Base-by-base conservation (phyloP, 2,797 vertebrate species). In the Helostoma temminkii region DNA sequence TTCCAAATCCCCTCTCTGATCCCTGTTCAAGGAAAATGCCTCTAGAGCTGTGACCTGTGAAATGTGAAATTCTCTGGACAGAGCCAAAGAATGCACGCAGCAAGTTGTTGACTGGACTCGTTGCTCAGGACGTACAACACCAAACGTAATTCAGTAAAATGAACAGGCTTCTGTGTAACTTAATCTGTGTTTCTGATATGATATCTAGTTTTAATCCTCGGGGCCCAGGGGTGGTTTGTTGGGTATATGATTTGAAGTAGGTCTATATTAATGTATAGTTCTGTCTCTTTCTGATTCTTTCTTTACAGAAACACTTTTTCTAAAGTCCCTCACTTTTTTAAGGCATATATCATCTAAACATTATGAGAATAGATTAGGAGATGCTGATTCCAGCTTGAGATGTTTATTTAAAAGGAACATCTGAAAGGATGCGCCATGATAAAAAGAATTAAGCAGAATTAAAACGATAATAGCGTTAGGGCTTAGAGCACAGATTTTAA, bases 1-100 rank as follows among this genome's bases (percentile, higher is more conserved):
- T 85, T 89, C 87, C 88, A 93, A 94, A 93, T 93, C 91, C 89
- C 54, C 68, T 55, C 66, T 66, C 76, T 93, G 91, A 93, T 93
- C 93, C 91, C 81, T 60, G 74, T 80, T 86, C 74, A 70, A 49
- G 79, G 84, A 80, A 84, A 89, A 92, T 93, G 85, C 90, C 91
- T 30, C 77, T 39, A 54, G 82, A 83, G 84, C 85, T 88, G 76
- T 94, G 92, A 94, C 86, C 93, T 92, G 91, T 92, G 83, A 93
- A 93, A 94, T 93, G 84, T 81, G 75, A 87, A 86, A 88, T 91
- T 84, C 88, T 88, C 81, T 71, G 72, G 66, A 77, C 81, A 47
- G 78, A 85, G 85, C 88, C 76, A 65, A 81, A 85, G 81, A 82
- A 84, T 85, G 84, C 87, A 72, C 71, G 83, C 74, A 80, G 53